These are phyloP conservation scores for Oscheius sp. DNA, from an alignment of 1,140 invertebrate species.

Conservation along the genomic window DNA sequence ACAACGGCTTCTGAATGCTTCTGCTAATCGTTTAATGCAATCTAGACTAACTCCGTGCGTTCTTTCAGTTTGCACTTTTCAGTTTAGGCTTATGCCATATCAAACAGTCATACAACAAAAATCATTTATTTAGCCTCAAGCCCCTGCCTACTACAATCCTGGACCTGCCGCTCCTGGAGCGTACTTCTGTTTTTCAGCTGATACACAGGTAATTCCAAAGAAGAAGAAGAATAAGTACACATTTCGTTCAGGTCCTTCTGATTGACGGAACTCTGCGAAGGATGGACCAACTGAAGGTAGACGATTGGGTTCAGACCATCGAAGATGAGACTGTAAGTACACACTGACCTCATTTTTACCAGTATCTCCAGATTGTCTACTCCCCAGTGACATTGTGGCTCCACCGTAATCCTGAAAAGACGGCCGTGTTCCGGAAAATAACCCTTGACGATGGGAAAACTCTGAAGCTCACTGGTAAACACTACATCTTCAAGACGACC, in stretches of 20 bases:
- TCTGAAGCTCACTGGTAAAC: conserved; percentile 36
- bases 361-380: conserved; percentile 3
- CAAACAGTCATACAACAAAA: neutral
- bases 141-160: neutral
- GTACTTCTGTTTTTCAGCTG: conserved; percentile 14
- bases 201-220: conserved; percentile 5
- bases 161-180: conserved; percentile 10
- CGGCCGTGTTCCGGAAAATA: conserved; percentile 29
- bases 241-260: neutral
- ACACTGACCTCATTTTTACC: neutral
- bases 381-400: conserved; percentile 21
- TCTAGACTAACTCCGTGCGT: neutral
- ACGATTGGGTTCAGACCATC: conserved; percentile 29
- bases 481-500: conserved; percentile 37
- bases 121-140: neutral
- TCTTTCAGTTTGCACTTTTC: neutral
- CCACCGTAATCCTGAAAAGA: conserved; percentile 14
- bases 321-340: neutral
- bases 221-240: neutral
- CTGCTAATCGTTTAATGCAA: neutral
- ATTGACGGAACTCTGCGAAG: conserved; percentile 22
- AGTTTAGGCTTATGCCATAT: neutral
- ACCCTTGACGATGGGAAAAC: conserved; percentile 25
- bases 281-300: conserved; percentile 27
- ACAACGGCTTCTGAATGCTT: neutral